phyloP scores from a whole-genome alignment of 2,888 invertebrate species.

The Lutraria lutraria region DNA sequence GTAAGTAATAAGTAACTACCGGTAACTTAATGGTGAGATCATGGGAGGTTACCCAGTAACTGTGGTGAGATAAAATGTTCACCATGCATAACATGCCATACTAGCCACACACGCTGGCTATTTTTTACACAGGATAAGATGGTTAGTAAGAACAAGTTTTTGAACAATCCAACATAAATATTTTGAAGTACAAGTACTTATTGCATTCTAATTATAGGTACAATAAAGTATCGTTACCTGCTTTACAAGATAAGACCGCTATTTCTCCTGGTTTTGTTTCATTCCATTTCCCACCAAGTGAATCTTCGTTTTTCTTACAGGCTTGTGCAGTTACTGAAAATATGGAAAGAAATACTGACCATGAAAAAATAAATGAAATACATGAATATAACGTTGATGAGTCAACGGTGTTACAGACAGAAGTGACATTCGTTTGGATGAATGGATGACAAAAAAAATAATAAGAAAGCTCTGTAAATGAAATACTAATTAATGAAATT shows the following conservation, averaged over 20 bases:
- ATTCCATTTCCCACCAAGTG: background rate
- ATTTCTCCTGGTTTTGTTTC: conserved; percentile 8
- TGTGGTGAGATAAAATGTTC: no score
- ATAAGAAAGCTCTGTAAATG: background rate
- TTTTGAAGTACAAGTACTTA: no score
- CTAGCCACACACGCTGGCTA: no score
- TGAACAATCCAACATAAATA: no score
- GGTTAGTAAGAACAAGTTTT: no score
- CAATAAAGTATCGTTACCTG: background rate
- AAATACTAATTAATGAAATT: background rate
- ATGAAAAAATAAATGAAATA: background rate
- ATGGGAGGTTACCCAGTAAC: no score
- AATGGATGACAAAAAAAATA: no score
- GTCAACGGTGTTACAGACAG: background rate
- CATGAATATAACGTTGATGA: background rate
- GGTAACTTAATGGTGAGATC: no score
- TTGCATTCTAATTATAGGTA: no score
- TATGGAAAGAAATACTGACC: background rate
- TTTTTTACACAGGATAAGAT: no score
- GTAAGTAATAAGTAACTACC: no score
- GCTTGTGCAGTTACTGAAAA: background rate
- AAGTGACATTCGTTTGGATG: background rate
- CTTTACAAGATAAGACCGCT: background rate
- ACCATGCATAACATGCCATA: no score
- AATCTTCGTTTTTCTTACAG: background rate